Percentiles rank a stretch among this genome's conserved stretches.
Evolutionary conservation across 2,113 vertebrate species (phyloP).

Genomic region (Amblyornis subalaris): DNA sequence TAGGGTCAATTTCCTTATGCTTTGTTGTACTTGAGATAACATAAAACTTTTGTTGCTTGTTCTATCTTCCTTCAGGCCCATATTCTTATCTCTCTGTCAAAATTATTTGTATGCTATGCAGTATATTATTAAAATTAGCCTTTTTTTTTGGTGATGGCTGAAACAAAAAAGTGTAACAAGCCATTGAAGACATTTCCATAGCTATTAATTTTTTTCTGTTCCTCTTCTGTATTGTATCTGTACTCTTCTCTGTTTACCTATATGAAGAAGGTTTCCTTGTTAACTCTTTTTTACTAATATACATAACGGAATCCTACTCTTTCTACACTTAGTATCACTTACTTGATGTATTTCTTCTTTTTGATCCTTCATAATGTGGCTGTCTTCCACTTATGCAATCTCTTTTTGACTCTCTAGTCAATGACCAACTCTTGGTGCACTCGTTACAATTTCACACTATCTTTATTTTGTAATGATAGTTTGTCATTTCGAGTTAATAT

Average conservation of each 20-base stretch:
- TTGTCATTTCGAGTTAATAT: background rate
- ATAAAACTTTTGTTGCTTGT: background rate
- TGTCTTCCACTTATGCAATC: background rate
- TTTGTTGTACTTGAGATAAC: background rate
- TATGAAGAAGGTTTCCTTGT: background rate
- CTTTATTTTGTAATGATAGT: background rate
- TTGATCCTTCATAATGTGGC: background rate
- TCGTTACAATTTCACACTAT: background rate
- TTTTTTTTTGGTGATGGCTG: background rate
- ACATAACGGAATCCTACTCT: background rate
- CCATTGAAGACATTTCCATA: background rate
- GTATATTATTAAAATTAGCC: background rate
- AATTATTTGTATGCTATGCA: background rate
- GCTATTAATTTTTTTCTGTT: background rate
- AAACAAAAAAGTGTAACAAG: background rate
- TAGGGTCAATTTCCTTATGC: background rate
- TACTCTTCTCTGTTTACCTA: background rate
- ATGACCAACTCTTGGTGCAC: background rate
- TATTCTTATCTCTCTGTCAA: background rate
- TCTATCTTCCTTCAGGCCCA: background rate
- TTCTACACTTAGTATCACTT: background rate
- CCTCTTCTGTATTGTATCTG: background rate
- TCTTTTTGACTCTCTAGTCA: background rate
- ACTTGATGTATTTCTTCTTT: background rate
- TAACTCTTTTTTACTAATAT: background rate